A percentile compares a stretch with the other conserved stretches of the same genome.
These are phyloP conservation scores for Bombus turneri DNA, from an alignment of 1,140 invertebrate genomes.

Conservation along the genomic window DNA sequence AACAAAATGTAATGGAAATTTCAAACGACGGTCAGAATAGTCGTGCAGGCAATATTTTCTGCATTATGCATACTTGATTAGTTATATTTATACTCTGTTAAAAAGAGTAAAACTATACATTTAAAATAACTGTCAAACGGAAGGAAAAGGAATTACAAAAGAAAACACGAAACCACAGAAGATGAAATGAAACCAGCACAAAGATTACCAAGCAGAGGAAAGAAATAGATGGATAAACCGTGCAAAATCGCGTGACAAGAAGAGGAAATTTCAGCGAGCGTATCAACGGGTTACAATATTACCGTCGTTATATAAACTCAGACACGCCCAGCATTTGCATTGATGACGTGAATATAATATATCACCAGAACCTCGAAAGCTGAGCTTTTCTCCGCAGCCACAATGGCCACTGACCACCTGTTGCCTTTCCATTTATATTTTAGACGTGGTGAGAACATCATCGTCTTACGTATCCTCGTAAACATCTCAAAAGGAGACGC, in stretches of 20 bases:
- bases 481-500: conserved; percentile 50
- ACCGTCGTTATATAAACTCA: conserved; percentile 77
- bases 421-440: conserved; percentile 82
- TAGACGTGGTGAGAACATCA: conserved; percentile 70
- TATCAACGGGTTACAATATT: conserved; percentile 66
- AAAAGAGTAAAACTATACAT: background rate
- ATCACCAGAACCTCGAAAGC: conserved; percentile 74
- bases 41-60: background rate
- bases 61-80: background rate
- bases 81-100: background rate
- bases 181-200: background rate
- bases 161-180: background rate
- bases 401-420: conserved; percentile 81
- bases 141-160: background rate
- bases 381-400: conserved; percentile 75
- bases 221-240: conserved; percentile 1
- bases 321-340: conserved; percentile 79
- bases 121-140: too few species aligned
- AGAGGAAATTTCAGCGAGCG: conserved; percentile 45
- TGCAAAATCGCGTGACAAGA: conserved; percentile 68
- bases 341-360: conserved; percentile 80
- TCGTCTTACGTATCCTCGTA: conserved; percentile 70
- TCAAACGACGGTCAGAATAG: background rate
- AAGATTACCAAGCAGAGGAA: background rate
- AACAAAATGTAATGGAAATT: background rate